Conservation (phyloP, 2,888 invertebrate species). For the Amiota communis region DNA sequence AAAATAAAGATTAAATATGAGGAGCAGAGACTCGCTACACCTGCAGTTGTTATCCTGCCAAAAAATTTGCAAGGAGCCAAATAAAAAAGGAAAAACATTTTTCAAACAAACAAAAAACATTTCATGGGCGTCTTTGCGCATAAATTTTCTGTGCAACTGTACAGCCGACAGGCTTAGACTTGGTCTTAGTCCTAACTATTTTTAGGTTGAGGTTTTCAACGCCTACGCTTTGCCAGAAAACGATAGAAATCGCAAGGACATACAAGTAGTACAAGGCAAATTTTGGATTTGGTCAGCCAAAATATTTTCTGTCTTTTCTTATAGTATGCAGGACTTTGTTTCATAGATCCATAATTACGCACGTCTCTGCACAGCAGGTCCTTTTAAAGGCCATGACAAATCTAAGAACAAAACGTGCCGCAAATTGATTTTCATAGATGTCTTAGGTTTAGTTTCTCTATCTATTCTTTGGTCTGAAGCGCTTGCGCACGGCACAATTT, state of each 20-base stretch:
- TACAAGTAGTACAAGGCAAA: background rate
- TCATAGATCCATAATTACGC: slow-evolving; percentile 14
- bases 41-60: slow-evolving; percentile 22
- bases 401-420: slow-evolving; percentile 23
- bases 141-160: background rate
- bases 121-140: slow-evolving; percentile 13
- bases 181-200: background rate
- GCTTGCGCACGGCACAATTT: slow-evolving; percentile 11
- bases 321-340: background rate
- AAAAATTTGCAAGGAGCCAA: background rate
- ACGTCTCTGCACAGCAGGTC: slow-evolving; percentile 16
- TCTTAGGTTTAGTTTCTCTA: background rate
- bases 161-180: background rate
- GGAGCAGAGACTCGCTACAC: background rate
- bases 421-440: slow-evolving; percentile 7
- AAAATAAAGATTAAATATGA: background rate
- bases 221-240: background rate
- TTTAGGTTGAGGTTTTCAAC: slow-evolving; percentile 13
- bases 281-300: slow-evolving; percentile 3
- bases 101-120: background rate
- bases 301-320: background rate
- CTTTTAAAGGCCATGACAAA: background rate
- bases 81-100: slow-evolving; percentile 5
- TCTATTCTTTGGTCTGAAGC: background rate
- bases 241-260: background rate